Percentiles rank a stretch among this genome's conserved stretches.
Conservation (phyloP, 2,797 vertebrate species). For the Chaetodon trifasciatus region DNA sequence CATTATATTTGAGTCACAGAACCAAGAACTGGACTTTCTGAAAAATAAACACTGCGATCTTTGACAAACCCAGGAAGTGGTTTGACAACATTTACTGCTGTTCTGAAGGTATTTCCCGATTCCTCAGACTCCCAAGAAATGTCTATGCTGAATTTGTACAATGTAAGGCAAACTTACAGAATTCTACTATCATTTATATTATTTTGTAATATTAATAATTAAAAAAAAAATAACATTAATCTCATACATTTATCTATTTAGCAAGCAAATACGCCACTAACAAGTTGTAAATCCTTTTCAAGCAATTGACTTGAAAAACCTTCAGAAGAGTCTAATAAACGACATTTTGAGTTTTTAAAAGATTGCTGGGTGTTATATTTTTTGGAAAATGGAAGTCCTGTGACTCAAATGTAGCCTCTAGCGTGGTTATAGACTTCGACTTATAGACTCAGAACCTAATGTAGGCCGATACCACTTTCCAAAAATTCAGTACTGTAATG, state of each 20-base stretch:
- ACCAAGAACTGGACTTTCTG: neutral
- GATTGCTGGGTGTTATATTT: neutral
- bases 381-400: slow-evolving; percentile 2
- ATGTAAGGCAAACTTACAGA: neutral
- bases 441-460: slow-evolving; percentile 57
- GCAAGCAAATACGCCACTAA: too few relatives aligned
- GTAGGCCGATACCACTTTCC: slow-evolving; percentile 41
- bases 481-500: slow-evolving; percentile 30
- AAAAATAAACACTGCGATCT: neutral
- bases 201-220: too few relatives aligned
- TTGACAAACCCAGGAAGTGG: neutral
- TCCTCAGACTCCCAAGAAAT: neutral
- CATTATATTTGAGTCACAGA: neutral
- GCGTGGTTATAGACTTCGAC: slow-evolving; percentile 18
- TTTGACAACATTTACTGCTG: neutral
- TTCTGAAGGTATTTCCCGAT: neutral
- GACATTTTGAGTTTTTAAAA: neutral
- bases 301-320: neutral
- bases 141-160: neutral
- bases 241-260: too few relatives aligned
- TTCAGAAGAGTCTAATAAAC: neutral
- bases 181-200: neutral
- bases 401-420: slow-evolving; percentile 26
- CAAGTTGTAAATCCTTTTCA: neutral
- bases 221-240: too few relatives aligned